phyloP scores from a whole-genome alignment of 2,797 vertebrate genomes.

The Bradypus variegatus region DNA sequence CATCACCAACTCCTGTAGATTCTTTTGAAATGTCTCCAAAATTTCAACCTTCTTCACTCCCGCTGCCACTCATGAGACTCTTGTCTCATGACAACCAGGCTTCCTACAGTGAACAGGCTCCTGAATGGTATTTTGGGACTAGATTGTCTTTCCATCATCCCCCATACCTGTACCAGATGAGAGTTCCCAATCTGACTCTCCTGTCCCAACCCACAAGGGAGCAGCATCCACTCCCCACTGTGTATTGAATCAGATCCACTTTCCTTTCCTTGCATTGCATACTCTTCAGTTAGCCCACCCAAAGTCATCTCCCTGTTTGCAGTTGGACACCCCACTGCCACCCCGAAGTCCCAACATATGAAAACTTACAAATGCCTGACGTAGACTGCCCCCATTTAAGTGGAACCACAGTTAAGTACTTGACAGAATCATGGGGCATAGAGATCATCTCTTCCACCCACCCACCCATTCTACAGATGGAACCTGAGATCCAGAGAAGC shows the following conservation, averaged over 20 bases:
- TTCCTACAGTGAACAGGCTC: not conserved
- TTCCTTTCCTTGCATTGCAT: not conserved
- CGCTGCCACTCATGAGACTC: not conserved
- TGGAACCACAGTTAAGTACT: not conserved
- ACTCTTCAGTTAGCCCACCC: not conserved
- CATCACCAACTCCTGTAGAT: not conserved
- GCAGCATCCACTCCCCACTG: not conserved
- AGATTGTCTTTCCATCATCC: not conserved
- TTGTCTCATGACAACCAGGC: fast-evolving
- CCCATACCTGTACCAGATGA: fast-evolving
- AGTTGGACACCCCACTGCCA: not conserved
- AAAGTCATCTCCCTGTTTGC: not conserved
- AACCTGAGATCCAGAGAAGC: not conserved
- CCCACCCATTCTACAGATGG: not conserved
- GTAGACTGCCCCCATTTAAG: not conserved
- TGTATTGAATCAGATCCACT: fast-evolving
- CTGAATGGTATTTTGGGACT: not conserved
- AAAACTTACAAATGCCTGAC: not conserved
- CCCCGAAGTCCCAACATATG: not conserved
- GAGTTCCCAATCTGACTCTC: fast-evolving
- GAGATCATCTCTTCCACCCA: not conserved
- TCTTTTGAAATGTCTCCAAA: not conserved
- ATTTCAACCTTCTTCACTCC: not conserved
- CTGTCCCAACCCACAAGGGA: not conserved
- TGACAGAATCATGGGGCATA: not conserved